Base-by-base conservation (phyloP, 2,113 vertebrate genomes). In the Bujurquina vittata region DNA sequence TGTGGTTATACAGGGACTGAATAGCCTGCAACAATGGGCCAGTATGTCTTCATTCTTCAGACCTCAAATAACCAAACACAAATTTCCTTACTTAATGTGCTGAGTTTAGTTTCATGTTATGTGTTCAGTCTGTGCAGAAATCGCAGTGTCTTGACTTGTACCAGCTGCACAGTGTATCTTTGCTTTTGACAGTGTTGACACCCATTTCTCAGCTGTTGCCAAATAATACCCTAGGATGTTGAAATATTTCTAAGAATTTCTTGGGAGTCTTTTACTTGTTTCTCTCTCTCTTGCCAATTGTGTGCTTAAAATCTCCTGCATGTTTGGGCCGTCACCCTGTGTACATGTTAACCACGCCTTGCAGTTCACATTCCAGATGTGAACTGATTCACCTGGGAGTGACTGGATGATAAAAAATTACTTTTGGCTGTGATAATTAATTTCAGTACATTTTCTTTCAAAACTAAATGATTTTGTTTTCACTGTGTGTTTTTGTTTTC, bases 261-360 rank as follows among this genome's bases (percentile, higher is more conserved):
- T 33, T 76, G 80, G 54, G 54, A 61, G 18, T 1, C 15, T 73
- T 75, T 22, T n/a, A 20, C 31, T 74, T 26, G 4, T 55, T 80
- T 33, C 58, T 23, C 46, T 40, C 33, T 55, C n/a, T 10, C 40
- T 10, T 10, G 58, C 37, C 17, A 7, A 29, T 15, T 10, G 3
- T 20, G 23, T 77, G 46, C 11, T 1, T 29, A 40, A n/a, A 26
- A 29, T 84, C n/a, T 49, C 18, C 75, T 76, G 55, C 40, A 79
- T 85, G 22, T 77, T 85, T 83, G 60, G 43, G 61, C 74, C 61
- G n/a, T 62, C 23, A 12, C 17, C 63, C 26, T 29, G 65, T 26
- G 26, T 83, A 72, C 73, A 1, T 85, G 31, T 10, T 57, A 17
- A 31, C 26, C 2, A 14, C 46, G 59, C 12, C 22, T 67, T 20